Conservation (phyloP, 2,113 vertebrate species). For the Carettochelys insculpta region DNA sequence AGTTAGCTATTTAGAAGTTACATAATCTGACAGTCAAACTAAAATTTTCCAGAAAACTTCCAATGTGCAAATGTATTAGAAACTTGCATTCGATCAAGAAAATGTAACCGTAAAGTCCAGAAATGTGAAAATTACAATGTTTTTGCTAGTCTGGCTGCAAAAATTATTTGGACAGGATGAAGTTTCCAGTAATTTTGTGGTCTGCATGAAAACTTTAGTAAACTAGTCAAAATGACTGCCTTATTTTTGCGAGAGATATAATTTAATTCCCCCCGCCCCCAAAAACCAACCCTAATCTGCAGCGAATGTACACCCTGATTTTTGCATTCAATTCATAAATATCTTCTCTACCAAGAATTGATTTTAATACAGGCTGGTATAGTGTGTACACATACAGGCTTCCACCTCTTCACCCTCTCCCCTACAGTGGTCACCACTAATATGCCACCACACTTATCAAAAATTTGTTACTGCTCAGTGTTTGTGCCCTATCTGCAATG, state of each 20-base stretch:
- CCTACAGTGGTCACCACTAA: not conserved
- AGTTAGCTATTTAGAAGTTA: not conserved
- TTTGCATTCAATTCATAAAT: not conserved
- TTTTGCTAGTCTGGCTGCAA: not conserved
- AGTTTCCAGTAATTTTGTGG: not conserved
- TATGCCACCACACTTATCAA: not conserved
- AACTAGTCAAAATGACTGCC: not conserved
- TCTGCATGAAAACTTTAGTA: not conserved
- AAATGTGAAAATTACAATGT: not conserved
- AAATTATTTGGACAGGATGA: not conserved
- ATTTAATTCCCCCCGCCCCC: too few species aligned
- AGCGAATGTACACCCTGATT: not conserved
- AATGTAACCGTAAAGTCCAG: not conserved
- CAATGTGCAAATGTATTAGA: not conserved
- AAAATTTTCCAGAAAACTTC: not conserved
- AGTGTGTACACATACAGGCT: not conserved
- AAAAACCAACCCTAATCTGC: not conserved
- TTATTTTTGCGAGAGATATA: not conserved
- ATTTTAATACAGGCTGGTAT: not conserved
- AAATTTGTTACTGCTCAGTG: not conserved
- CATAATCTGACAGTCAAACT: not conserved
- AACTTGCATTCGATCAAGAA: not conserved
- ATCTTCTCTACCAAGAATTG: not conserved
- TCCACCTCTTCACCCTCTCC: not conserved
- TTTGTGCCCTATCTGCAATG: fast-evolving